These are phyloP conservation scores for Plagodis pulveraria DNA, from an alignment of 2,888 invertebrate species.

Conservation along the genomic window DNA sequence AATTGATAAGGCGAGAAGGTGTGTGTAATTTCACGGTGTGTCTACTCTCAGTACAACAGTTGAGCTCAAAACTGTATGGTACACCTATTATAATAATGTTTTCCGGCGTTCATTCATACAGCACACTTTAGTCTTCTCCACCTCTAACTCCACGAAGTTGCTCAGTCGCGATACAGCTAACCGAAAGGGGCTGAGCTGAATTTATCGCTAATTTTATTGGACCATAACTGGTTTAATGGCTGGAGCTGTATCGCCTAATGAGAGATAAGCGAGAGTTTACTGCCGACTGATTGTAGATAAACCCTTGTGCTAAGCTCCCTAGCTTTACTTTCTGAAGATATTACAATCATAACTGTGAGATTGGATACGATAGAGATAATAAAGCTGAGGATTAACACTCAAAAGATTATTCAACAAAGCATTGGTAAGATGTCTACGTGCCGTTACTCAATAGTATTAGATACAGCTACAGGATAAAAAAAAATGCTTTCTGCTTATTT, in stretches of 20 bases:
- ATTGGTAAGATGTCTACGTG: not conserved
- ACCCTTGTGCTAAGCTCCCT: constrained; percentile 32
- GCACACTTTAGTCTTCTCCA: not conserved
- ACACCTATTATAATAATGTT: too few relatives aligned
- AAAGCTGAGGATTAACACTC: not conserved
- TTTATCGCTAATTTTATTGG: constrained; percentile 62
- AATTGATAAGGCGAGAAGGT: too few relatives aligned
- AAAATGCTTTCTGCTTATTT: too few relatives aligned
- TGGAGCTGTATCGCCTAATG: constrained; percentile 58
- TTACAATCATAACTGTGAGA: constrained; percentile 24
- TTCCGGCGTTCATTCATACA: too few relatives aligned
- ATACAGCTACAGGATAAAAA: too few relatives aligned
- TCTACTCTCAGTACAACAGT: too few relatives aligned
- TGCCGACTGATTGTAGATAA: constrained; percentile 34
- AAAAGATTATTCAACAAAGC: not conserved
- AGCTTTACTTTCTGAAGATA: constrained; percentile 29
- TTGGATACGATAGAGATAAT: constrained; percentile 9
- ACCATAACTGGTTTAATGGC: constrained; percentile 53
- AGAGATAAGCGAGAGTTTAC: constrained; percentile 54
- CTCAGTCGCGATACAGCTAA: constrained; percentile 17
- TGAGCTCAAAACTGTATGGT: too few relatives aligned
- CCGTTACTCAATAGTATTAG: too few relatives aligned
- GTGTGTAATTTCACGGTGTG: too few relatives aligned
- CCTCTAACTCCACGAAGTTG: constrained; percentile 6
- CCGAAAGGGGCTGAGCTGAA: constrained; percentile 38